Base-by-base conservation (phyloP, 2,797 vertebrate species). In the Gymnopithys bicolor region DNA sequence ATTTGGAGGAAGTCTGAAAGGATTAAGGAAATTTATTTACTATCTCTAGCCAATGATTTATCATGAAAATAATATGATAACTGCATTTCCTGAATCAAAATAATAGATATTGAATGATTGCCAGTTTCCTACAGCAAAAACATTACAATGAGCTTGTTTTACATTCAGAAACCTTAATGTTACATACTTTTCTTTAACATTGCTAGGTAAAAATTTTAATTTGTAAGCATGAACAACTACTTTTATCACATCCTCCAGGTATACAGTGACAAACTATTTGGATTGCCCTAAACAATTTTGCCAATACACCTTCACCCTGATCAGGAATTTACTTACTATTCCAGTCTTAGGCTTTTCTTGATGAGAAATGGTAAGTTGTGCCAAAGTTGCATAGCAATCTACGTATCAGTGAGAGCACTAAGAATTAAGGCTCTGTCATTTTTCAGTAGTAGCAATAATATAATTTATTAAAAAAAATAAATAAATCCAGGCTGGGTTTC, bases 21-120 rank as follows among this genome's bases (percentile, higher is more conserved):
- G 56, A 80, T 83, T 87, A 96, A 95, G 78, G 83, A 95, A 62
- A 28, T 84, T 32, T 81, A 48, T 85, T 70, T 90, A 25, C 16
- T 59, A 56, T 51, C 32, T 49, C n/a, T 58, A 56, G 53, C 25
- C 70, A 62, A 17, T 55, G 39, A 81, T 23, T 81, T 73, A 73
- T 41, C 75, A 51, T 5, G 16, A 85, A 96, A 95, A 63, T n/a
- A 71, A 79, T 22, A 32, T 63, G 67, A 62, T 75, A 95, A 88
- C 28, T 69, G 53, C 13, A 51, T 86, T 93, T 89, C 84, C 79
- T 91, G 73, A 81, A 73, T 74, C 10, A 74, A 86, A 87, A 73
- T 49, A 84, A 77, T 28, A 43, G 69, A 48, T 79, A 85, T 24
- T 64, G 66, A 90, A 87, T 43, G 9, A 66, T 53, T 60, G 67